Evolutionary conservation across 2,113 vertebrate species (phyloP).

Genomic region (Gallinago jamesoni): DNA sequence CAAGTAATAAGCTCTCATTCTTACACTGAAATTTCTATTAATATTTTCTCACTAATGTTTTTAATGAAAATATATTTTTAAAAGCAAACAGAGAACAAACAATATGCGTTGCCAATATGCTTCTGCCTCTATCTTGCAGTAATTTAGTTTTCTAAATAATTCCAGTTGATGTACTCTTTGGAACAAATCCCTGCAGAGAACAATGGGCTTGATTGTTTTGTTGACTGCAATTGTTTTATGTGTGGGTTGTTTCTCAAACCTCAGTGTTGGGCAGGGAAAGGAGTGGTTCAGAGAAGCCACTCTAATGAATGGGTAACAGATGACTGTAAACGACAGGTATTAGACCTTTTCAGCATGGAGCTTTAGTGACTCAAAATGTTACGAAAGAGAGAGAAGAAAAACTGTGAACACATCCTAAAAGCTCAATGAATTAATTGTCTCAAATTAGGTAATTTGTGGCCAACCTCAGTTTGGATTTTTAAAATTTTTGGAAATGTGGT

Average conservation of each 20-base stretch:
- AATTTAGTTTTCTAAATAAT: constrained; percentile 28
- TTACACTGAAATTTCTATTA: neutral
- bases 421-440: constrained; percentile 53
- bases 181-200: neutral
- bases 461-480: constrained; percentile 45
- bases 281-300: constrained; percentile 37
- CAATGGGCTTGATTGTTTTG: constrained; percentile 11
- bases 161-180: neutral
- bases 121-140: constrained; percentile 3
- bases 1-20: neutral
- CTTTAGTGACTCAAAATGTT: constrained; percentile 15
- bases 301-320: constrained; percentile 55
- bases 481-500: constrained; percentile 10
- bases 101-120: neutral
- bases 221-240: neutral
- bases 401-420: neutral
- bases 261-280: neutral
- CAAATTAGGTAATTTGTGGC: constrained; percentile 57
- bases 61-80: constrained; percentile 1
- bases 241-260: constrained; percentile 7
- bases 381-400: constrained; percentile 25
- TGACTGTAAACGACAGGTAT: constrained; percentile 43
- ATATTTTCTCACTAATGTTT: neutral
- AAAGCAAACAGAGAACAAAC: neutral
- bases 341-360: constrained; percentile 23